A percentile compares a stretch with the other conserved stretches of the same genome.
Conservation (phyloP, 2,797 vertebrate genomes). For the Acanthurus leucopareius region DNA sequence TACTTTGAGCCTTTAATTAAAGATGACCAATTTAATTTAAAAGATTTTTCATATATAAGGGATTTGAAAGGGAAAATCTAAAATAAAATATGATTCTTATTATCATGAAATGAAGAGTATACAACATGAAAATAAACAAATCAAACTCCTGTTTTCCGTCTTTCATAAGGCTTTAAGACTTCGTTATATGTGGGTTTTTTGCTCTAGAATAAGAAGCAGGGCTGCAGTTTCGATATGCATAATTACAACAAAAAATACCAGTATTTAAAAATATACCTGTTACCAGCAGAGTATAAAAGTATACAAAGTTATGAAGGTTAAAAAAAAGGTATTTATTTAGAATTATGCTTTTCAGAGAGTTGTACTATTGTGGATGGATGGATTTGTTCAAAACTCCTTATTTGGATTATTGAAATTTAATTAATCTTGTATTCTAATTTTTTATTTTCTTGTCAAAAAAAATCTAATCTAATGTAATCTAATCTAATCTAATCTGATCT, state of each 20-base stretch:
- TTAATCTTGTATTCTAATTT: too few species aligned
- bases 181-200: background rate
- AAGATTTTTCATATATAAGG: too few species aligned
- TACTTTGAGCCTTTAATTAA: background rate
- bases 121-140: background rate
- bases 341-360: too few species aligned
- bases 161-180: background rate
- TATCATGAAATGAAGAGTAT: background rate
- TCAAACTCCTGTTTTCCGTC: background rate
- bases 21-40: too few species aligned
- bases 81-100: too few species aligned
- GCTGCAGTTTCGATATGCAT: background rate
- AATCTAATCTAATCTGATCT: conserved; percentile 6
- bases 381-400: too few species aligned
- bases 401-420: too few species aligned
- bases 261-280: background rate
- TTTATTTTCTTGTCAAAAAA: too few species aligned
- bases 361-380: too few species aligned
- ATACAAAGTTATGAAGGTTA: too few species aligned
- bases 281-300: background rate
- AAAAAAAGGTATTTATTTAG: too few species aligned
- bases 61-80: too few species aligned
- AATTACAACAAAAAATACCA: background rate
- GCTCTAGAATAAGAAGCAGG: background rate
- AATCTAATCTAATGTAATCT: background rate